phyloP scores from a whole-genome alignment of 1,140 invertebrate genomes.

The Melanaphis sacchari region DNA sequence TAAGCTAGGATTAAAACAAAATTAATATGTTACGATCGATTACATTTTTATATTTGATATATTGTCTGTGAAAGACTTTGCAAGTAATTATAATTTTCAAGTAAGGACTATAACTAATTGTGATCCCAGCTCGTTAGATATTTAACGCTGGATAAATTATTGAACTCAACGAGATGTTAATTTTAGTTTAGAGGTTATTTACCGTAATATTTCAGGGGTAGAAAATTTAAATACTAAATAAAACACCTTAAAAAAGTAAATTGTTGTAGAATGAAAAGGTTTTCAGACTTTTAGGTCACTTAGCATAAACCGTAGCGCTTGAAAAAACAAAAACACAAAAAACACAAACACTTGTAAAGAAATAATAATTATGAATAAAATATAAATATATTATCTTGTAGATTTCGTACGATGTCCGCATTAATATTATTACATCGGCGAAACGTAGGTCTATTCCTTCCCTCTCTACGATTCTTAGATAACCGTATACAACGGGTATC shows the following conservation, averaged over 20 bases:
- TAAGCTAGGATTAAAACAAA: neutral
- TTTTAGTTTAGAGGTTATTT: neutral
- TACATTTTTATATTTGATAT: neutral
- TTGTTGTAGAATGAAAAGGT: neutral
- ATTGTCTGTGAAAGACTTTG: neutral
- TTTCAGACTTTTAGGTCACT: neutral
- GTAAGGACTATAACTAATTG: neutral
- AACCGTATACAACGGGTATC: neutral
- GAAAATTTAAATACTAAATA: neutral
- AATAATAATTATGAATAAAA: neutral
- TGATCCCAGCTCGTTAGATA: neutral
- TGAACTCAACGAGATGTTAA: neutral
- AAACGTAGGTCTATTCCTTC: neutral
- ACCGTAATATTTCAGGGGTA: neutral
- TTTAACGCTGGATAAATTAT: neutral
- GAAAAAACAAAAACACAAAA: neutral
- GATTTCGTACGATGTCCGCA: neutral
- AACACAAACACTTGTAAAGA: neutral
- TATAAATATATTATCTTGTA: neutral
- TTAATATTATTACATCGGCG: neutral
- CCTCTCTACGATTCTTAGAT: neutral
- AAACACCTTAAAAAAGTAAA: neutral
- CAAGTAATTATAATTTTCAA: neutral
- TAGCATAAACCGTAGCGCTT: neutral
- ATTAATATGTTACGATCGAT: neutral